phyloP scores from a whole-genome alignment of 2,888 invertebrate genomes.

The Podotricha telesiphe region DNA sequence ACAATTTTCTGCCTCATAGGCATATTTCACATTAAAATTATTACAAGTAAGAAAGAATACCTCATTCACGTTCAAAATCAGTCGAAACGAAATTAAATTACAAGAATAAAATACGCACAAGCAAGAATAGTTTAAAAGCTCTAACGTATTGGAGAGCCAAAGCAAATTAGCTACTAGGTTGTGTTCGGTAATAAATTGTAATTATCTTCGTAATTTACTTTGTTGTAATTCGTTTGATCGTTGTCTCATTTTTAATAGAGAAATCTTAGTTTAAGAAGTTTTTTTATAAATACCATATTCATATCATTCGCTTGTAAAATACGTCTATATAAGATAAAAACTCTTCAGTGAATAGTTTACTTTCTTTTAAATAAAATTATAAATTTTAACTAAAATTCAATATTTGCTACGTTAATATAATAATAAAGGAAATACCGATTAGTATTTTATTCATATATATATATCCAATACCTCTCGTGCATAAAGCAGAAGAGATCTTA shows the following conservation, averaged over 20 bases:
- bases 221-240: constrained; percentile 24
- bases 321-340: not conserved
- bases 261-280: constrained; percentile 61
- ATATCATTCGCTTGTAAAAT: constrained; percentile 34
- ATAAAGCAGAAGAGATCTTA: constrained; percentile 46
- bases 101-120: constrained; percentile 55
- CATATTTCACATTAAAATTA: constrained; percentile 10
- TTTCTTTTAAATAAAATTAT: not conserved
- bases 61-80: constrained; percentile 24
- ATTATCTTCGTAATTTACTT: not conserved
- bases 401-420: not conserved
- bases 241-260: constrained; percentile 31
- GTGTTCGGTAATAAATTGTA: constrained; percentile 26
- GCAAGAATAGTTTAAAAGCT: constrained; percentile 42
- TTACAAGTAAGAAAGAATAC: constrained; percentile 24
- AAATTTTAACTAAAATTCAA: constrained; percentile 18
- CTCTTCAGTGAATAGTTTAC: not conserved
- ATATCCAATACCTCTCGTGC: constrained; percentile 59
- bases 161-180: constrained; percentile 63
- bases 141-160: constrained; percentile 68
- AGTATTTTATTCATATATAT: constrained; percentile 55
- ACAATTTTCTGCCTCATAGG: not conserved
- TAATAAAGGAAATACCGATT: constrained; percentile 45
- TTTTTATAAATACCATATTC: constrained; percentile 53
- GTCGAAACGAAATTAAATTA: constrained; percentile 50